Base-by-base conservation (phyloP, 2,888 invertebrate genomes). In the Poecilobothrus nobilitatus region DNA sequence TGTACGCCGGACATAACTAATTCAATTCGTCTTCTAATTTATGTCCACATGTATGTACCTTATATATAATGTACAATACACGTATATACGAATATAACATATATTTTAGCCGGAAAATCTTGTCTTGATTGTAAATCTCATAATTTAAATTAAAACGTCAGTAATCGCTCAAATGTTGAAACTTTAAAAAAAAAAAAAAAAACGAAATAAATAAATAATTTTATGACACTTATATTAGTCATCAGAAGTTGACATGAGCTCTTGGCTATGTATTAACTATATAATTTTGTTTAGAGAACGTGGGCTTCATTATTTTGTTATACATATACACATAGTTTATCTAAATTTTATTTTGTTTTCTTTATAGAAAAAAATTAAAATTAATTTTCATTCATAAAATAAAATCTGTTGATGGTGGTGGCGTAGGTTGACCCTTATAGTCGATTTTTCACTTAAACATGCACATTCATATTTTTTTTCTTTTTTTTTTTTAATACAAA, bases 341-440 rank as follows among this genome's bases (percentile, higher is more conserved):
- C 7, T 41, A 15, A 41, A 6, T 41, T 12, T 41, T 9, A 12
- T 9, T 41, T 9, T 41, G 1, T 12, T 41, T 41, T 41, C 41
- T 10, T 37, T 37, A 37, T 10, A 37, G 12, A 37, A 37, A 34
- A 34, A 34, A 37, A 53, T 53, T 18, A 53, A 53, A 53, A 53
- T 53, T 18, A 53, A 53, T 53, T 53, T 53, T 53, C 53, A 53
- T 53, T 53, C 53, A 53, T 53, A 53, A 53, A 53, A 53, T 53
- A 53, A 53, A 53, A 53, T 53, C 53, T 53, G 37, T 34, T 37
- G 37, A 10, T 37, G 53, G n/a, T 53, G 53, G n/a, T 53, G 53
- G 53, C 53, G 53, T 53, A 53, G 53, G 53, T 53, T 53, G 53
- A 53, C 53, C 53, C 53, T 53, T 53, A 53, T 15, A 53, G 53